Conservation (phyloP, 2,113 vertebrate genomes). For the Laticauda colubrina region DNA sequence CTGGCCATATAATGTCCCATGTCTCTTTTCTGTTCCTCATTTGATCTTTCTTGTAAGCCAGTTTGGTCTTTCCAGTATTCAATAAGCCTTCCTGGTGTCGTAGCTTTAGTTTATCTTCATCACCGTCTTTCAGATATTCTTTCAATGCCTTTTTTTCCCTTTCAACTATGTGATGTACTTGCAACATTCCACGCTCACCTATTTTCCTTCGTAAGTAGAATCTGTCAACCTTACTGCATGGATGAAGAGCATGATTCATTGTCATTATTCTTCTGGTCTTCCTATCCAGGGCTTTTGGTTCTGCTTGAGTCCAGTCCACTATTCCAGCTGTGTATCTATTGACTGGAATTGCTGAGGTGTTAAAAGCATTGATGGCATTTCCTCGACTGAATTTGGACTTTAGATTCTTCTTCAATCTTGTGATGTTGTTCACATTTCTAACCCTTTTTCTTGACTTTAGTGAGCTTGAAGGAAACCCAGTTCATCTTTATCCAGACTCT, state of each 20-base stretch:
- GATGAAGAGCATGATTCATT: background rate
- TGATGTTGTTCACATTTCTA: background rate
- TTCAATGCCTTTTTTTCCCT: background rate
- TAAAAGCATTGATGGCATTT: background rate
- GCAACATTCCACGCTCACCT: background rate
- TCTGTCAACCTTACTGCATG: background rate
- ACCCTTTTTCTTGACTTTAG: background rate
- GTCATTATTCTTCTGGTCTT: background rate
- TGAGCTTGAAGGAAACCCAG: background rate
- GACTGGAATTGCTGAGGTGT: background rate
- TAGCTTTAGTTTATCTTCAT: background rate
- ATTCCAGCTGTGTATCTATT: background rate
- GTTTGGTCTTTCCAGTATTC: background rate
- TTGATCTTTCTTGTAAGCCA: background rate
- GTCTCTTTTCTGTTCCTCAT: background rate
- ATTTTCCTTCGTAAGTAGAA: background rate
- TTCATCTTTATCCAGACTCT: background rate
- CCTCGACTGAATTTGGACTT: background rate
- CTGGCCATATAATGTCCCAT: background rate
- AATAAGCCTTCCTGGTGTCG: background rate
- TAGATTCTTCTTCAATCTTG: background rate
- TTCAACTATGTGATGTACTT: background rate
- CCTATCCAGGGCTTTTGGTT: background rate
- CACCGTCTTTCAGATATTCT: background rate
- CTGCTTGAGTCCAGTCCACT: background rate